Evolutionary conservation across 2,113 vertebrate genomes (phyloP), one percentile per base, ranked within the genome.

Genomic region (Motacilla alba): DNA sequence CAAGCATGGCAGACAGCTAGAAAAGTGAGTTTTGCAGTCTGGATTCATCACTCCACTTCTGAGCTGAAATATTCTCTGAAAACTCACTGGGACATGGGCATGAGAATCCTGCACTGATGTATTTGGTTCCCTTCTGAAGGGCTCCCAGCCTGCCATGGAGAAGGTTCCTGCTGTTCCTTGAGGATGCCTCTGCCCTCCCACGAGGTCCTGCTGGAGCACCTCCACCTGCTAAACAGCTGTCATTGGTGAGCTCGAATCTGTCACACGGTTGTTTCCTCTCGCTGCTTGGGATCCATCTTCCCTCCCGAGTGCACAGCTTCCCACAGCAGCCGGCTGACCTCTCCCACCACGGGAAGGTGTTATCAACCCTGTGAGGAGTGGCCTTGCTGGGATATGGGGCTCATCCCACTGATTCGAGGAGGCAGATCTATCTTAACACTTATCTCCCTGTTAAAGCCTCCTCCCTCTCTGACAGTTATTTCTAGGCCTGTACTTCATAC

Each of bases 401-500:
- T 94, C 95, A 85, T 96, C 96, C 94, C 94, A 90, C 96, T 87
- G 80, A 93, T 80, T 82, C 30, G 4, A 63, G 87, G 74, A 96
- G 96, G 86, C 95, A 77, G 77, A 76, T 83, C 70, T 85, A 93
- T 92, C 84, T 90, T 92, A 80, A 94, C 72, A 77, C 94, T 97
- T 98, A 98, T 98, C 96, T 97, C 75, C 60, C 26, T 21, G 70
- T 82, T 78, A 83, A 83, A 95, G 94, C 88, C 83, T 93, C 93
- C 92, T 96, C 93, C 96, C 67, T 93, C 81, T 53, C n/a, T 90
- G 95, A 91, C 94, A 94, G 92, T 95, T 96, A 80, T 95, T 96
- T 94, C 92, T 94, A 94, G 92, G 92, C 63, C 97, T 97, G 89
- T 94, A 87, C 95, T 98, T 97, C 83, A 96, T 96, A 95, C 56